Base-by-base conservation (phyloP, 2,113 vertebrate genomes). In the Lophura nycthemera region DNA sequence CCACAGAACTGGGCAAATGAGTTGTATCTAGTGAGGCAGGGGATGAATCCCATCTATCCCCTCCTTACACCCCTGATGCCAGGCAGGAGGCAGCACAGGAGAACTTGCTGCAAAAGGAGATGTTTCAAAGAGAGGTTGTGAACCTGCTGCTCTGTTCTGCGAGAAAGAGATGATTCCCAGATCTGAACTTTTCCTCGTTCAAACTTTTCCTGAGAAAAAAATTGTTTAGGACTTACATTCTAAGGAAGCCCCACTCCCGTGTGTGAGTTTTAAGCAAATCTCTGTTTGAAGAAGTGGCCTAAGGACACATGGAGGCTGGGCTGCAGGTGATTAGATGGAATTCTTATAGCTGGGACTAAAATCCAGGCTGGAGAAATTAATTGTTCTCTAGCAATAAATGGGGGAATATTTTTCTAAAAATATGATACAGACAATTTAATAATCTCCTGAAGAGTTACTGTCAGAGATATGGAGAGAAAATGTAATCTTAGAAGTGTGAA, bases 401-500 rank as follows among this genome's bases (percentile, higher is more conserved):
- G 24, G n/a, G 61, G 36, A 86, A 83, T 90, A 73, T 86, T 92
- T 86, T 86, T 81, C 91, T 92, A 83, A 88, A 92, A 88, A 63
- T 94, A 64, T 25, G 20, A 66, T 59, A 38, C 13, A 86, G 60
- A 66, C 19, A 40, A 70, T 77, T 70, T 92, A 92, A 71, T 56
- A 74, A 13, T 90, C 65, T 40, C 30, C 30, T 52, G 20, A 92
- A 83, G 50, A 88, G 45, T 86, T 92, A 74, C 65, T 78, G 30
- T 50, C 74, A 42, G 56, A 64, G 65, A 83, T 90, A 86, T 45
- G 8, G 47, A 74, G n/a, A 80, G 18, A 90, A 93, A 86, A 86
- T 64, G 30, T 67, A 77, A 59, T 88, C 34, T 67, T 45, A 74
- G 83, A 94, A 74, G 24, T 36, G 45, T 50, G 64, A 93, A 86